Base-by-base conservation (phyloP, 2,888 invertebrate species). In the Platynereis dumerilii region DNA sequence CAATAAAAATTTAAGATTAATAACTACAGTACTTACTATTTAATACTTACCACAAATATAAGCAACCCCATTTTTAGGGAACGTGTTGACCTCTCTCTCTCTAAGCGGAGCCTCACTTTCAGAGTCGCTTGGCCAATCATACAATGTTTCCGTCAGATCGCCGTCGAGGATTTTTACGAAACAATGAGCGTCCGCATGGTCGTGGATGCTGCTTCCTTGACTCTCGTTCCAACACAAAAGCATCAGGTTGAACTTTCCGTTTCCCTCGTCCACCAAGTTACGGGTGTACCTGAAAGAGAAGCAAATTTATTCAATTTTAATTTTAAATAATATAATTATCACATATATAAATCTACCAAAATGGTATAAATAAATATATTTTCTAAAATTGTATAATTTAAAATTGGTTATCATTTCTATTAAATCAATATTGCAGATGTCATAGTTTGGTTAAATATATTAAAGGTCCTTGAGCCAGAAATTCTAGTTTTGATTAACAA, bases 141-240 rank as follows among this genome's bases (percentile, higher is more conserved):
- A 95, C 78, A 91, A 88, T 66, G 93, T 90, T 87, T 97, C 96
- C 59, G 89, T 88, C 48, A 96, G 83, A 66, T 88, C 88, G 10
- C 83, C 96, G 68, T 92, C 90, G 0, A 97, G 87, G 69, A 94
- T 88, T 74, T 97, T 99, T 92, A 99, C 96, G 84, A 99, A 96
- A 84, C 99, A 99, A 81, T 99, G 96, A 0, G 97, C 91, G 78
- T 96, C 89, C 0, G 64, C 66, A 80, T 99, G 99, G 84, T 97
- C 96, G 83, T 99, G 99, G 73, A 99, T 96, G 12, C 93, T 91
- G 0, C 96, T 94, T 0, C 92, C 93, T 72, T 96, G 94, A 0
- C 93, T 94, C 81, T 96, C 94, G 24, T 95, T 94, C 98, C 99
- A 99, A 85, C 98, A 98, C n/a, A 99, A 86, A 29, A 96, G 88